These are phyloP conservation scores for Brachionus calyciflorus DNA, from an alignment of 1,140 invertebrate genomes.

Conservation along the genomic window DNA sequence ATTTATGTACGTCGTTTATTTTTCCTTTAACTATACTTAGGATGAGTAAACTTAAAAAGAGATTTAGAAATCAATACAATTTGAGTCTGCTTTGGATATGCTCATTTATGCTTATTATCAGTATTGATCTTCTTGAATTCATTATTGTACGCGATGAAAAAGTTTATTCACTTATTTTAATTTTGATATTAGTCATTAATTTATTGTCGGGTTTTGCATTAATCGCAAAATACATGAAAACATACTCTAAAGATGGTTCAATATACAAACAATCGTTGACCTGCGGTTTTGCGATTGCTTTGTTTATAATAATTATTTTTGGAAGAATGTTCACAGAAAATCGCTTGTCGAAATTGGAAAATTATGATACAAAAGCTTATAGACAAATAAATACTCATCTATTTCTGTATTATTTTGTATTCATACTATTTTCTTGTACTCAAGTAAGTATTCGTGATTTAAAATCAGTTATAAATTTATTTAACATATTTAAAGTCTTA, in stretches of 20 bases:
- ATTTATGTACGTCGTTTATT: background rate
- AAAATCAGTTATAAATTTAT: too few relatives aligned
- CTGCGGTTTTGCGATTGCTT: background rate
- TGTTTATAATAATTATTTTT: background rate
- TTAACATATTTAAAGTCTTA: too few relatives aligned
- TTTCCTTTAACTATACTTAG: background rate
- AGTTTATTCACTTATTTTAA: background rate
- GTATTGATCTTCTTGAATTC: constrained; percentile 11
- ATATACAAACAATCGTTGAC: background rate
- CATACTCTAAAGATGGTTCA: background rate
- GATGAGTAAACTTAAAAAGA: background rate
- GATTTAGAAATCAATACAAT: constrained; percentile 32
- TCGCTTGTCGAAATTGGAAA: background rate
- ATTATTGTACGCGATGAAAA: background rate
- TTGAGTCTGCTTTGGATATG: constrained; percentile 5
- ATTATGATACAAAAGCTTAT: background rate
- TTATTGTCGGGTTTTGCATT: background rate
- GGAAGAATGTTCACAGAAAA: background rate
- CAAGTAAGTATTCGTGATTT: background rate
- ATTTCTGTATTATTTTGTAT: constrained; percentile 37
- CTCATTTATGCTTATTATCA: background rate
- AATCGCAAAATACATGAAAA: background rate
- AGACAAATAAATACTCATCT: background rate
- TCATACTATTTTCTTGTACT: background rate
- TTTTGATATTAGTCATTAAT: background rate